Conservation (phyloP, 2,113 vertebrate genomes). For the Zapornia atra region DNA sequence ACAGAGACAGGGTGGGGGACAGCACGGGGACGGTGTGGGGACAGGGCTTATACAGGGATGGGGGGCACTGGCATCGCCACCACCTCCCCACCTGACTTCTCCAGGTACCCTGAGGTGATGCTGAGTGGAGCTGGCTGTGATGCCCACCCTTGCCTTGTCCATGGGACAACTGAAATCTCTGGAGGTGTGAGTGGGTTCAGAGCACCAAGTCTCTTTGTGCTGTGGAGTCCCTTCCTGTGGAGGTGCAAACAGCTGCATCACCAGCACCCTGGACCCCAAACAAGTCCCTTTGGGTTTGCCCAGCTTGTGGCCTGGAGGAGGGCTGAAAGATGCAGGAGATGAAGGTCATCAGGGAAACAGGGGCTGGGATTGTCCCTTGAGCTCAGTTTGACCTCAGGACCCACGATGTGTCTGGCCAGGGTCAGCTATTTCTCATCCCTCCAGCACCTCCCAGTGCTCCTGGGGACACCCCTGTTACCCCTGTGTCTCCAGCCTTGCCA, state of each 20-base stretch:
- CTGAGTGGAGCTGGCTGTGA: not conserved
- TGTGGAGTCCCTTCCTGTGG: accelerated
- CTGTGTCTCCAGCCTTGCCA: accelerated
- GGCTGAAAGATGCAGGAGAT: not conserved
- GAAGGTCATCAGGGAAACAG: not conserved
- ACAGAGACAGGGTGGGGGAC: not conserved
- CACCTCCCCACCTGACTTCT: not conserved
- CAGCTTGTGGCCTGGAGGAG: not conserved
- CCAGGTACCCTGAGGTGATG: not conserved
- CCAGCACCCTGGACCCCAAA: not conserved
- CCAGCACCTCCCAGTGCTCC: not conserved
- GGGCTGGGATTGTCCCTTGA: not conserved
- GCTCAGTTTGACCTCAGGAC: not conserved
- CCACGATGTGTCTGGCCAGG: accelerated
- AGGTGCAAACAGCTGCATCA: accelerated
- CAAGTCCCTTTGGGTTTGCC: not conserved
- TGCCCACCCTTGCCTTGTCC: not conserved
- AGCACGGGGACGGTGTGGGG: not conserved
- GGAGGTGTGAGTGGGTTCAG: accelerated
- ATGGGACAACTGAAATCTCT: not conserved
- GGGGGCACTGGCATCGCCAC: not conserved
- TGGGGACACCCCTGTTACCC: not conserved
- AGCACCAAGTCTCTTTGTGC: accelerated
- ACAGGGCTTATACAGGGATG: accelerated
- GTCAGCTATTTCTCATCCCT: not conserved